These are phyloP conservation scores for Urocyon cinereoargenteus DNA, from an alignment of 2,797 vertebrate species.

Conservation along the genomic window DNA sequence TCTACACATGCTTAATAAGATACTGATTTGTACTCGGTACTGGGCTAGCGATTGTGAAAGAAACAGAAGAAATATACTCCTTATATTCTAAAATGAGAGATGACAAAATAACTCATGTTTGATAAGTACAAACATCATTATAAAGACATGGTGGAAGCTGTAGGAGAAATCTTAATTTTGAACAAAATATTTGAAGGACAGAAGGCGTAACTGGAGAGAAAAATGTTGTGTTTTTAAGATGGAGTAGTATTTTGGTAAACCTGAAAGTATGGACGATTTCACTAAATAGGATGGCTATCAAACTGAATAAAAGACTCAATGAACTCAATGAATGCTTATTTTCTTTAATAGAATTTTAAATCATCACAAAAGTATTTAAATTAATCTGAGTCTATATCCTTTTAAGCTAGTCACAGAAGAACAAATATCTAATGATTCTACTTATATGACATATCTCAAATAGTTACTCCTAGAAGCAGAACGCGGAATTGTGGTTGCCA, in stretches of 20 bases:
- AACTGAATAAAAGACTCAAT: background rate
- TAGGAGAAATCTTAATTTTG: background rate
- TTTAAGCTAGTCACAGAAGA: background rate
- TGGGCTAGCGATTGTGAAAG: background rate
- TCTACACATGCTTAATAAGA: background rate
- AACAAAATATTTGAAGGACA: background rate
- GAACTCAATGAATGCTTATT: background rate
- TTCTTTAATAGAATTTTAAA: constrained; percentile 23
- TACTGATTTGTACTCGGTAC: background rate
- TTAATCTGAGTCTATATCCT: background rate
- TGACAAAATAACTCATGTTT: background rate
- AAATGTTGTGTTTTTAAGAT: background rate
- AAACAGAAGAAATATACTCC: background rate
- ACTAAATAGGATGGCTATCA: background rate
- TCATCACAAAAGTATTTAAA: background rate
- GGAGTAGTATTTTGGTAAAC: background rate
- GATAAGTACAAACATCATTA: background rate
- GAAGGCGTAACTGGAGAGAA: background rate
- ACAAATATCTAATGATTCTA: background rate
- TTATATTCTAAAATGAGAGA: background rate
- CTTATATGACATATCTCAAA: background rate
- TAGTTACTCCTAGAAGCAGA: background rate
- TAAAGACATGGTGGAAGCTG: background rate
- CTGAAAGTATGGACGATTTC: background rate
- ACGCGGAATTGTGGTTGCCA: background rate